These are phyloP conservation scores for Synanthedon myopaeformis DNA, from an alignment of 2,888 invertebrate species.

Conservation along the genomic window DNA sequence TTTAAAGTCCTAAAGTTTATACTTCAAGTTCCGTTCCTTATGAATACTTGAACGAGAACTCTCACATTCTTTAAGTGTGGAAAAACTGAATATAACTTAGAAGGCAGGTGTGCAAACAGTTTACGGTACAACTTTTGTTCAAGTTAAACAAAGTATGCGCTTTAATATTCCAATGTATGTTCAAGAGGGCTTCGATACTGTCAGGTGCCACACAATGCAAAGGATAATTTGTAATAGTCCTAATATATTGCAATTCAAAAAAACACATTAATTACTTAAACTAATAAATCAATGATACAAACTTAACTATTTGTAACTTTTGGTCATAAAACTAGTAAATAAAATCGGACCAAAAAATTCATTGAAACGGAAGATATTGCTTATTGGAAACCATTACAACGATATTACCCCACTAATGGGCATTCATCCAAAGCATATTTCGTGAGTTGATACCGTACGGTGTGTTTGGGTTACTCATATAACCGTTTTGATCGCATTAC, in stretches of 20 bases:
- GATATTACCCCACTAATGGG: constrained; percentile 22
- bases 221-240: too few species aligned
- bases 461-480: constrained; percentile 1
- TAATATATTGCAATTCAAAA: too few species aligned
- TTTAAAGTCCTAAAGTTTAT: constrained; percentile 12
- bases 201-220: too few species aligned
- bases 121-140: constrained; percentile 26
- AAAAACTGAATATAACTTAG: constrained; percentile 21
- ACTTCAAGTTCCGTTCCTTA: constrained; percentile 12
- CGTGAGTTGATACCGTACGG: constrained; percentile 17
- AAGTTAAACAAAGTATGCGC: background rate
- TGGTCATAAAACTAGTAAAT: constrained; percentile 22
- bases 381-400: constrained; percentile 44
- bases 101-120: constrained; percentile 19
- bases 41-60: constrained; percentile 16
- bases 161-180: background rate
- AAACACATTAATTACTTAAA: too few species aligned
- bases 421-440: constrained; percentile 29
- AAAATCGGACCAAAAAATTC: constrained; percentile 30
- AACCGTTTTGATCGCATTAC: background rate
- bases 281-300: too few species aligned
- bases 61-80: constrained; percentile 15
- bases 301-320: too few species aligned
- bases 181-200: too few species aligned
- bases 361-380: constrained; percentile 41